These are phyloP conservation scores for Leptinotarsa undecemlineata DNA, from an alignment of 1,140 invertebrate species.

Conservation along the genomic window DNA sequence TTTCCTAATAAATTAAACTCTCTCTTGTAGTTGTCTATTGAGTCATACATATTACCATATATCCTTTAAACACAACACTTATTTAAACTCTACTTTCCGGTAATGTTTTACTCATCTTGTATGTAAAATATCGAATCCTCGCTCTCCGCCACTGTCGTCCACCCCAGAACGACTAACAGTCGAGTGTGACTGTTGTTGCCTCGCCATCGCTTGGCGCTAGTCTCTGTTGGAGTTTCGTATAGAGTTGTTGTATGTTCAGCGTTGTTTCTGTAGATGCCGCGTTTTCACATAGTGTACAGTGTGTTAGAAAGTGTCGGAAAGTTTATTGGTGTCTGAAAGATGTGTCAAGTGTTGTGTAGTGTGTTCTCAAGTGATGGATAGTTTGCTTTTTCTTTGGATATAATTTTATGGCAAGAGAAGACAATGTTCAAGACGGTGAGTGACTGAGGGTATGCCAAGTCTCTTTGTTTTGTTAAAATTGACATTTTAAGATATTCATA, in stretches of 20 bases:
- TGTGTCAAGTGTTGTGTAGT: not conserved
- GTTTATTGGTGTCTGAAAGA: not conserved
- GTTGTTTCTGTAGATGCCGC: not conserved
- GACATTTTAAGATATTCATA: too few species aligned
- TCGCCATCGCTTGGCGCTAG: slow-evolving; percentile 6
- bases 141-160: not conserved
- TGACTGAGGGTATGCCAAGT: not conserved
- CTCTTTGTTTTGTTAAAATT: too few species aligned
- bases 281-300: not conserved
- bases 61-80: too few species aligned
- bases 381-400: not conserved
- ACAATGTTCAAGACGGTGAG: slow-evolving; percentile 1
- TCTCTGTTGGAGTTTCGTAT: not conserved
- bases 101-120: too few species aligned
- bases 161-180: slow-evolving; percentile 10
- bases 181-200: slow-evolving; percentile 21
- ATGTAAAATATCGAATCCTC: not conserved
- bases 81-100: too few species aligned
- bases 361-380: not conserved
- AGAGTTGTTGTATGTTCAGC: not conserved
- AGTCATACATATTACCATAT: too few species aligned
- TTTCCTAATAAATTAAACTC: too few species aligned
- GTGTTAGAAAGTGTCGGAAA: not conserved
- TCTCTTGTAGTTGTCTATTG: too few species aligned
- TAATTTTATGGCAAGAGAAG: not conserved